Conservation (phyloP, 2,888 invertebrate genomes). For the Latrodectus hesperus region DNA sequence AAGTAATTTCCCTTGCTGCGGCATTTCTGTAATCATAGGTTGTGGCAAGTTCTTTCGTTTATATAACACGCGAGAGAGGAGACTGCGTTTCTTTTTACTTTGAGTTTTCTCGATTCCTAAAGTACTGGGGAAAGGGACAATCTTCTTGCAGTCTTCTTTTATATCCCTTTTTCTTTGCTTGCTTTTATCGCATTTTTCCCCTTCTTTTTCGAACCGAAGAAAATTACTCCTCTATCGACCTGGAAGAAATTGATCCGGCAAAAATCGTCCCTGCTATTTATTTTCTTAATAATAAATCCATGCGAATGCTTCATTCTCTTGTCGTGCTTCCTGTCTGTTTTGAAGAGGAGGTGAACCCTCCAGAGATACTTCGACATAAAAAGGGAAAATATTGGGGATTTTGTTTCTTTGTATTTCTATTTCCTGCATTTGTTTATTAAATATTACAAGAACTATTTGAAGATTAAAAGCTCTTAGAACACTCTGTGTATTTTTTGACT, state of each 20-base stretch:
- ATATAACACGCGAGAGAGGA: too few relatives aligned
- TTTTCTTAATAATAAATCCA: constrained; percentile 2
- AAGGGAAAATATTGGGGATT: too few relatives aligned
- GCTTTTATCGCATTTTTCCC: neutral
- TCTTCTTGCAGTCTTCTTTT: neutral
- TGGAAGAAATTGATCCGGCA: neutral
- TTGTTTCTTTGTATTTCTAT: too few relatives aligned
- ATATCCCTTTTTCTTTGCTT: neutral
- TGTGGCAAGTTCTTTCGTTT: constrained; percentile 1
- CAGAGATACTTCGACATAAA: too few relatives aligned
- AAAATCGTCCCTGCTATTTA: constrained; percentile 1
- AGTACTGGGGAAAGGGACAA: neutral
- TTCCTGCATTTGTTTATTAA: too few relatives aligned
- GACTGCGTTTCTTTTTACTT: neutral
- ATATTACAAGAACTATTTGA: too few relatives aligned
- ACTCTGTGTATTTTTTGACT: too few relatives aligned
- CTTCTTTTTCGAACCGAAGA: neutral
- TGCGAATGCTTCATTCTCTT: neutral
- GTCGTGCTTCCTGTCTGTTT: neutral
- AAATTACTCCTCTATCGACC: constrained; percentile 2
- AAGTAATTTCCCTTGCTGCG: constrained; percentile 3
- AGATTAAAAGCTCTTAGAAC: too few relatives aligned
- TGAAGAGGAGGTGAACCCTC: neutral
- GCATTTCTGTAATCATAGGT: constrained; percentile 12
- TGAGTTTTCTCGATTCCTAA: neutral